Evolutionary conservation across 2,113 vertebrate genomes (phyloP), one percentile per base, ranked within the genome.

Genomic region (Ophiodon elongatus): DNA sequence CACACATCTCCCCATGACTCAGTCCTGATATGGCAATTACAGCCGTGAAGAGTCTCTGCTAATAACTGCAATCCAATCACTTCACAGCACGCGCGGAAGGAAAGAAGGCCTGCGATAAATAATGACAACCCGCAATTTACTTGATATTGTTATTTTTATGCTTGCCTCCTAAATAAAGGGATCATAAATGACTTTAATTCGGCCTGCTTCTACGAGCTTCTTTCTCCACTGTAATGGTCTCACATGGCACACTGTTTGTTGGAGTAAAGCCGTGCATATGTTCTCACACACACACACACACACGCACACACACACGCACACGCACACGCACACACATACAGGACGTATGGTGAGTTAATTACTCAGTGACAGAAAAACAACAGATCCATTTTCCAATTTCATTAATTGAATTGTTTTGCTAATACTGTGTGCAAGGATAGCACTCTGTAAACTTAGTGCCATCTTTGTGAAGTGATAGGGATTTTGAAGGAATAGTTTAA

Each of bases 61-160:
- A 95, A 94, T 93, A 93, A 93, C 89, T 76, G 89, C 93, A 91
- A 92, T 93, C 88, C 88, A 92, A 92, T 93, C 91, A 92, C 84
- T 82, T 86, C 81, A 79, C 88, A 91, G 91, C 80, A 70, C 39
- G 93, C 57, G 15, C 17, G 45, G 62, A 89, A 87, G 85, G 81
- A 73, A 86, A 79, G 73, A 77, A 80, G 80, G 72, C 84, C 71
- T 27, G 3, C 37, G 79, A 90, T 91, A 88, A 92, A 91, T 89
- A 89, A 89, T 89, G 91, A 91, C 93, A 92, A 89, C 74, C 88
- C 33, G 31, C 83, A 92, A 93, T 94, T 92, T 86, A 69, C 73
- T 87, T 69, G 67, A 92, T 86, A 88, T 88, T 88, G 77, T 89
- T 90, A 86, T 90, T 91, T 91, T 89, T 78, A 79, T 21, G 39